phyloP scores from a whole-genome alignment of 2,888 invertebrate species.

The Acanthosepion esculentum region DNA sequence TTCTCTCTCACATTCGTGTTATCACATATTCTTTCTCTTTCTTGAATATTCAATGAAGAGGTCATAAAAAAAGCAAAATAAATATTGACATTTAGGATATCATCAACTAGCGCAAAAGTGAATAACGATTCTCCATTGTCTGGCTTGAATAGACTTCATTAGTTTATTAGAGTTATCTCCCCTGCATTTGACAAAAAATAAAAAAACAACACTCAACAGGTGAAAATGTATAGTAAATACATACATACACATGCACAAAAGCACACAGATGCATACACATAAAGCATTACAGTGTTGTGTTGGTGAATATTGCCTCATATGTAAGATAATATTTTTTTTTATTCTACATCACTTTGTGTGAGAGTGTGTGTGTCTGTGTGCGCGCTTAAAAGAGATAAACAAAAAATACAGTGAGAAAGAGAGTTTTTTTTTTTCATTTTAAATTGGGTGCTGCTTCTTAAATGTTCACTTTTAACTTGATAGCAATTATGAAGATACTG shows the following conservation, averaged over 20 bases:
- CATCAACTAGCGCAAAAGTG: background rate
- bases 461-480: too few relatives aligned
- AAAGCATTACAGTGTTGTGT: too few relatives aligned
- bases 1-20: background rate
- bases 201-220: background rate
- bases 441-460: too few relatives aligned
- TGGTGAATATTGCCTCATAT: too few relatives aligned
- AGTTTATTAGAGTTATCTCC: conserved; percentile 33
- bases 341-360: too few relatives aligned
- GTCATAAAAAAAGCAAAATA: background rate
- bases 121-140: conserved; percentile 6
- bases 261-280: background rate
- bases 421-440: too few relatives aligned
- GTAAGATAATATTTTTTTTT: too few relatives aligned
- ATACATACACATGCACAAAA: background rate
- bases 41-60: conserved; percentile 1
- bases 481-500: too few relatives aligned
- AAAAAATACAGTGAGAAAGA: too few relatives aligned
- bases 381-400: too few relatives aligned
- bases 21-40: background rate
- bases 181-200: background rate
- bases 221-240: background rate
- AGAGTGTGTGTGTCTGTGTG: too few relatives aligned
- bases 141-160: background rate
- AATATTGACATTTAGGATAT: conserved; percentile 33